Percentiles rank a stretch among this genome's conserved stretches.
phyloP scores from a whole-genome alignment of 2,888 invertebrate genomes.

The Drosophila atripex region DNA sequence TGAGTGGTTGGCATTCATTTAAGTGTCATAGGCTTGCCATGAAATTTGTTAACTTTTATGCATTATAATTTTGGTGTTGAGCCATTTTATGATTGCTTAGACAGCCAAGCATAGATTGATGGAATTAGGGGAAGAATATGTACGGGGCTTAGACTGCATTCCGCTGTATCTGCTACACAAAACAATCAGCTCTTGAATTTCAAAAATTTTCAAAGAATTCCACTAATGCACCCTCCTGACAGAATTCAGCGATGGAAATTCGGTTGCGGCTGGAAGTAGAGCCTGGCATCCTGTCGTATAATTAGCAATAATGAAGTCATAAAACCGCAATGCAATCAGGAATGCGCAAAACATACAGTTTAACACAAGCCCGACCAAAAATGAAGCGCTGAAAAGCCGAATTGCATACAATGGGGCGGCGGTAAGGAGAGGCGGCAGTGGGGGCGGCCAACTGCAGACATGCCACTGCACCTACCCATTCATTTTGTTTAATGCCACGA shows the following conservation, averaged over 20 bases:
- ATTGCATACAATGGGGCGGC: constrained; percentile 34
- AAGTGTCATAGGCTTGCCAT: constrained; percentile 44
- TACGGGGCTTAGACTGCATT: neutral
- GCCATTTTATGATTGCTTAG: constrained; percentile 38
- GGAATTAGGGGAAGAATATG: neutral
- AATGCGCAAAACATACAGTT: constrained; percentile 74
- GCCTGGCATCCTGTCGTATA: constrained; percentile 66
- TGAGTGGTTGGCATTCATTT: constrained; percentile 4
- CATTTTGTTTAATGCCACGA: constrained; percentile 28
- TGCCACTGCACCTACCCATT: neutral
- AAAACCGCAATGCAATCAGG: constrained; percentile 79
- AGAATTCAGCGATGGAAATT: neutral
- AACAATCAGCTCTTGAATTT: neutral
- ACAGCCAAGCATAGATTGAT: neutral
- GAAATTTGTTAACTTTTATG: constrained; percentile 70
- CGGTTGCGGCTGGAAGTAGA: constrained; percentile 7
- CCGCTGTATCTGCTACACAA: too few relatives aligned
- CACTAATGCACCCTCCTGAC: neutral
- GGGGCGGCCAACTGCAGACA: constrained; percentile 1
- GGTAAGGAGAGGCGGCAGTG: neutral
- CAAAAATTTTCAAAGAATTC: neutral
- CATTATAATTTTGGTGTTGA: constrained; percentile 58
- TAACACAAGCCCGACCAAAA: constrained; percentile 26
- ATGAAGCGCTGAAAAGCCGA: constrained; percentile 58
- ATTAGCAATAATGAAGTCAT: constrained; percentile 80